Percentiles rank a stretch among this genome's conserved stretches.
phyloP scores from a whole-genome alignment of 2,113 vertebrate genomes.

The Otocyon megalotis region DNA sequence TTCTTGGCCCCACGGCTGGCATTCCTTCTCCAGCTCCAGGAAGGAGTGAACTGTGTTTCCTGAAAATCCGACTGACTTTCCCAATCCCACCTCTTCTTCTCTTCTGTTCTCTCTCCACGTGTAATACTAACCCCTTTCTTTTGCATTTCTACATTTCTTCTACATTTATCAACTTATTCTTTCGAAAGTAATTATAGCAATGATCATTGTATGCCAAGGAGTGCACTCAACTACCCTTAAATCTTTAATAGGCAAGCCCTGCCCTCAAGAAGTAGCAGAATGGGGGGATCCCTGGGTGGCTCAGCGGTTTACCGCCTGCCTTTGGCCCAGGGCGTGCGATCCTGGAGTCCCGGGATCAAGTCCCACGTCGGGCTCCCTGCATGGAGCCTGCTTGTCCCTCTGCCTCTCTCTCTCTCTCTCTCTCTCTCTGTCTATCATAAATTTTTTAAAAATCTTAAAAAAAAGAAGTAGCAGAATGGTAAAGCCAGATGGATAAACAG shows the following conservation, averaged over 20 bases:
- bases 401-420: too few relatives aligned
- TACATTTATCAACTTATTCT: not conserved
- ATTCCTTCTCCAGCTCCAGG: not conserved
- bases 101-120: not conserved
- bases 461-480: not conserved
- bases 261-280: not conserved
- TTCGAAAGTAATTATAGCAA: not conserved
- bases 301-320: too few relatives aligned
- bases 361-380: too few relatives aligned
- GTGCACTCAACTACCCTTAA: not conserved
- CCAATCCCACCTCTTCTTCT: not conserved
- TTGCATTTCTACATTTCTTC: not conserved
- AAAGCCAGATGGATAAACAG: not conserved
- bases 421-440: too few relatives aligned
- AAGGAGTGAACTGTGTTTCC: not conserved
- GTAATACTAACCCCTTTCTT: not conserved
- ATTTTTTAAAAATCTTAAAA: too few relatives aligned
- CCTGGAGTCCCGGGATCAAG: too few relatives aligned
- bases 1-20: not conserved
- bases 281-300: too few relatives aligned
- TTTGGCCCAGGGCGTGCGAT: too few relatives aligned
- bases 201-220: not conserved
- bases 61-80: not conserved
- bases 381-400: too few relatives aligned
- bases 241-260: too few relatives aligned